Percentiles rank a stretch among this genome's conserved stretches.
phyloP scores from a whole-genome alignment of 64 coral and sea anemone genomes.

The Pachyseris speciosa region DNA sequence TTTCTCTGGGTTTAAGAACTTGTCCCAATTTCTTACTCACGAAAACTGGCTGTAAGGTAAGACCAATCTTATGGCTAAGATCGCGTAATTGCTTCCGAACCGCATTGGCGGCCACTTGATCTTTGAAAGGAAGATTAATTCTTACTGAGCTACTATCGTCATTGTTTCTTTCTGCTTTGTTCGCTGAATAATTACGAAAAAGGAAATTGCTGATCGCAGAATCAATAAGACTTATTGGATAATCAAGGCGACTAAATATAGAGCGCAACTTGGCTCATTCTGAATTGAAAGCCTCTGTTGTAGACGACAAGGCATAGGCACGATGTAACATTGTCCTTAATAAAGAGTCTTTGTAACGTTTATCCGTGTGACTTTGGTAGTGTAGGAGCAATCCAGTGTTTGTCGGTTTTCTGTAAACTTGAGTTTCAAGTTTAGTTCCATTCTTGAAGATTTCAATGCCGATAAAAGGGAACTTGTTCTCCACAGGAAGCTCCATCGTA shows the following conservation, averaged over 20 bases:
- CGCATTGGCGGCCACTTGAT: constrained; percentile 4
- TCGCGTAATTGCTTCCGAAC: constrained; percentile 31
- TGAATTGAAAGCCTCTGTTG: too few species aligned
- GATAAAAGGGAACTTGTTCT: too few species aligned
- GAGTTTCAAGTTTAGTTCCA: too few species aligned
- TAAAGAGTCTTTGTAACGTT: too few species aligned
- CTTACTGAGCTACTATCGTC: constrained; percentile 6
- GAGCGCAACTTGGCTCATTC: too few species aligned
- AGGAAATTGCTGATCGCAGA: neutral
- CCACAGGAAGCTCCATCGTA: too few species aligned
- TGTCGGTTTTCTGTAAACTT: too few species aligned
- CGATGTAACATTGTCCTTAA: too few species aligned
- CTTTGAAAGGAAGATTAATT: constrained; percentile 23
- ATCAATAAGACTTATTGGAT: neutral
- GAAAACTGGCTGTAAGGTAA: neutral
- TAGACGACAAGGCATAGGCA: too few species aligned
- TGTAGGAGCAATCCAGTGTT: too few species aligned
- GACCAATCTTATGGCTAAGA: neutral
- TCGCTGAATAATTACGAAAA: neutral
- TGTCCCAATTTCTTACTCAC: neutral
- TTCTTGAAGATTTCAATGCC: too few species aligned
- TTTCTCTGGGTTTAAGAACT: constrained; percentile 12
- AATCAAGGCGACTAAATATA: neutral
- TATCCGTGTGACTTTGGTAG: too few species aligned
- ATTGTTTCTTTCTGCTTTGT: neutral